Percentiles rank a stretch among this genome's conserved stretches.
phyloP scores from a whole-genome alignment of 2,797 vertebrate genomes.

The Eutrigla gurnardus region DNA sequence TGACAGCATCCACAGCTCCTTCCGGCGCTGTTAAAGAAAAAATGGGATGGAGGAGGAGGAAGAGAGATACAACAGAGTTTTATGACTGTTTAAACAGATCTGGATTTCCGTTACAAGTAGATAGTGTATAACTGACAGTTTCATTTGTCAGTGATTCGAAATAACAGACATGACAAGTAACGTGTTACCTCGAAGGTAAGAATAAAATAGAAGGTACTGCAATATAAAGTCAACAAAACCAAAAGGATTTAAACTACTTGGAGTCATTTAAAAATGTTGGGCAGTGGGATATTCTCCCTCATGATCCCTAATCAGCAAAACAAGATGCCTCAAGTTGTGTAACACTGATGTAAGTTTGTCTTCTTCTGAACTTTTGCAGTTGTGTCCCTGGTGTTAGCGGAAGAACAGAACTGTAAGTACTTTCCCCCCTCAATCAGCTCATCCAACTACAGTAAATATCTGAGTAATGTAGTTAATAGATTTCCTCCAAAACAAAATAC shows the following conservation, averaged over 20 bases:
- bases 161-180: neutral
- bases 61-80: neutral
- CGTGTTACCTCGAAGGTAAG: neutral
- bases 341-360: neutral
- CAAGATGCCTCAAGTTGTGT: neutral
- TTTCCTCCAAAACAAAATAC: neutral
- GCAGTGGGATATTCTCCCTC: neutral
- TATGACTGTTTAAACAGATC: constrained; percentile 20
- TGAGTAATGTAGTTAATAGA: neutral
- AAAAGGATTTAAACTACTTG: neutral
- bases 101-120: constrained; percentile 7
- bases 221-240: neutral
- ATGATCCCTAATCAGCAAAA: neutral
- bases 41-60: neutral
- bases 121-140: neutral
- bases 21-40: neutral
- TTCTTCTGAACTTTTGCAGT: constrained; percentile 71
- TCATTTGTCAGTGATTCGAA: neutral
- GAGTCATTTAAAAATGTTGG: neutral
- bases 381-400: constrained; percentile 80
- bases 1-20: neutral
- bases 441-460: constrained; percentile 2
- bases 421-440: neutral
- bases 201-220: neutral
- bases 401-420: constrained; percentile 74